Percentiles rank a stretch among this genome's conserved stretches.
Conservation (phyloP, 2,888 invertebrate genomes). For the Diarsia rubi region DNA sequence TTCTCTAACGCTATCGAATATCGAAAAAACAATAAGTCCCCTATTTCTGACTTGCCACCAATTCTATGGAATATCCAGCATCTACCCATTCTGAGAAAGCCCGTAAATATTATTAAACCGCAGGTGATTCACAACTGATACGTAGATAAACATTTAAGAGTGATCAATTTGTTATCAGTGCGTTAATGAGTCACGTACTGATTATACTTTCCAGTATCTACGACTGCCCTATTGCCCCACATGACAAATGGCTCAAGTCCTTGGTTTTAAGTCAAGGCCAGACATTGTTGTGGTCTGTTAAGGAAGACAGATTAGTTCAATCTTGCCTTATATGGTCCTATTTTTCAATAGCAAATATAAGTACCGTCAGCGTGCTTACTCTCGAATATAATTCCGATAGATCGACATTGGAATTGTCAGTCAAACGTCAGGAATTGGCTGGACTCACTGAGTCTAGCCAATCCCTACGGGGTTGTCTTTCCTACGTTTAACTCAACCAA, state of each 20-base stretch:
- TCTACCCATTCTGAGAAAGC: not conserved
- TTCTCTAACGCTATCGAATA: not conserved
- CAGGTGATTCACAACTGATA: conserved; percentile 26
- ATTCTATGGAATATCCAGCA: conserved; percentile 6
- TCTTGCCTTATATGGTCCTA: not conserved
- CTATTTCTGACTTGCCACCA: not conserved
- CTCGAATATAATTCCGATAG: too few relatives aligned
- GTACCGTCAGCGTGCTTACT: not conserved
- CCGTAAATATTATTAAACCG: not conserved
- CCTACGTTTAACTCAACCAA: too few relatives aligned
- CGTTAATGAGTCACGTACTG: conserved; percentile 27
- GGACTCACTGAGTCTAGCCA: too few relatives aligned
- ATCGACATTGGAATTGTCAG: too few relatives aligned
- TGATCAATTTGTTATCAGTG: conserved; percentile 29
- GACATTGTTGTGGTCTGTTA: not conserved
- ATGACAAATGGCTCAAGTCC: conserved; percentile 9
- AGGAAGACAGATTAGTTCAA: not conserved
- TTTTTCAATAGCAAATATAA: not conserved
- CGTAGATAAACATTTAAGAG: conserved; percentile 23
- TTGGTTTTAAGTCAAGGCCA: conserved; percentile 4
- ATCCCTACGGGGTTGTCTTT: too few relatives aligned
- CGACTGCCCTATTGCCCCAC: conserved; percentile 1
- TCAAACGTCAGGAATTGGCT: too few relatives aligned
- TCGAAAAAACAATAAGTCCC: conserved; percentile 14
- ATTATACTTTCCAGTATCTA: conserved; percentile 23